Conservation (phyloP, 2,888 invertebrate genomes). For the Spodoptera exigua region DNA sequence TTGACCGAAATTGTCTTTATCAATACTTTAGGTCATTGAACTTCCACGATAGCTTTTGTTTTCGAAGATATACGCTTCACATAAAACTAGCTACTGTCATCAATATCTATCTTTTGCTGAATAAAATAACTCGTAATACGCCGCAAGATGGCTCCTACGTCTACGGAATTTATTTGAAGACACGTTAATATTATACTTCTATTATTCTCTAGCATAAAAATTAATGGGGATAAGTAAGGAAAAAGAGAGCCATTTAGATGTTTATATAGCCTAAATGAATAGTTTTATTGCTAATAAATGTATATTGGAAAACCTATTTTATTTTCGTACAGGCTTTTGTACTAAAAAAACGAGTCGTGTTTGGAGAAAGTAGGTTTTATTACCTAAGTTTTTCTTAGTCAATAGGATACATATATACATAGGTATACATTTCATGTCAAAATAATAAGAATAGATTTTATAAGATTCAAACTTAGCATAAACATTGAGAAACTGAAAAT, state of each 20-base stretch:
- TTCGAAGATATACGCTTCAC: constrained; percentile 31
- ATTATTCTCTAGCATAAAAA: constrained; percentile 23
- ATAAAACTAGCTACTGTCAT: constrained; percentile 37
- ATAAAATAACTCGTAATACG: constrained; percentile 43
- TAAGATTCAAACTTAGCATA: too few species aligned
- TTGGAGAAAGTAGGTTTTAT: too few species aligned
- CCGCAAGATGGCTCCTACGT: constrained; percentile 33
- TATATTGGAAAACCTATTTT: constrained; percentile 6
- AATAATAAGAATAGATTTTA: too few species aligned
- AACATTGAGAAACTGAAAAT: too few species aligned
- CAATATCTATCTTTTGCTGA: constrained; percentile 43
- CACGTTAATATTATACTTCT: constrained; percentile 31
- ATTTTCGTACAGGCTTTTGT: background rate
- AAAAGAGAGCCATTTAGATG: constrained; percentile 13
- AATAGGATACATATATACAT: too few species aligned
- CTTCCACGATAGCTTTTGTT: constrained; percentile 12
- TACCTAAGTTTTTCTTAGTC: too few species aligned
- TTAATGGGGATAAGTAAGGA: constrained; percentile 17
- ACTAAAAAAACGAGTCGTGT: too few species aligned
- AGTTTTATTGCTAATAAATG: constrained; percentile 32
- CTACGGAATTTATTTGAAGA: constrained; percentile 45
- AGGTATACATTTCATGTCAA: too few species aligned
- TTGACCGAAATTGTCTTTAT: background rate
- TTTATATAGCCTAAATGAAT: constrained; percentile 9
- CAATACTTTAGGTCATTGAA: constrained; percentile 21